Evolutionary conservation across 2,797 vertebrate genomes (phyloP), one percentile per base, ranked within the genome.

Genomic region (Spinibarbus caldwelli): DNA sequence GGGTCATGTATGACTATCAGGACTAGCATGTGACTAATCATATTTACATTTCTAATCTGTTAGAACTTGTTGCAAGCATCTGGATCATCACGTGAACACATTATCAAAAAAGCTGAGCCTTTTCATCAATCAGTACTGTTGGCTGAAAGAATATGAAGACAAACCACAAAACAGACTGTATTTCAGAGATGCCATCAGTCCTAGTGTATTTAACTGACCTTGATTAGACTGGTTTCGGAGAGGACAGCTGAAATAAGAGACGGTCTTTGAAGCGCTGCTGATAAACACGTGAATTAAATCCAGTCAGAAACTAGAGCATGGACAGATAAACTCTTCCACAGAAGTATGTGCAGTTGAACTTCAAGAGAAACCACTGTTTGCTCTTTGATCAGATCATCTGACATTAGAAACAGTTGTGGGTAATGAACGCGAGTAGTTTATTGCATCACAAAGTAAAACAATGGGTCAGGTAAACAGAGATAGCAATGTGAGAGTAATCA

Each of bases 181-280:
- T 36, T 79, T 79, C 29, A 79, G 54, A 43, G 36, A 19, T 15
- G 29, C 19, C 6, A 23, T 36, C 19, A 67, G 2, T 67, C 29
- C 11, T 31, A 9, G n/a, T 47, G n/a, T 72, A 11, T 73, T 73
- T 73, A 67, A 17, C 41, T 80, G 78, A 45, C 43, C 29, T 31
- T 23, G 29, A n/a, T 62, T 62, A 43, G 78, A 49, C 29, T 49
- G 57, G 31, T 38, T 41, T 83, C 6, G 41, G 4, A 71, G 49
- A 52, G n/a, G 21, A 76, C 82, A 38, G 41, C 71, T 76, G 59
- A 76, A 67, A 66, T 49, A 83, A 76, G 43, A 76, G 29, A 52
- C 43, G 4, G 26, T 17, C 52, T 72, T 82, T 45, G 68, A 81
- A 59, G 26, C 21, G 70, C 62, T 29, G 10, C 41, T 43, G 80